Base-by-base conservation (phyloP, 2,888 invertebrate genomes). In the Hypomecis punctinalis region DNA sequence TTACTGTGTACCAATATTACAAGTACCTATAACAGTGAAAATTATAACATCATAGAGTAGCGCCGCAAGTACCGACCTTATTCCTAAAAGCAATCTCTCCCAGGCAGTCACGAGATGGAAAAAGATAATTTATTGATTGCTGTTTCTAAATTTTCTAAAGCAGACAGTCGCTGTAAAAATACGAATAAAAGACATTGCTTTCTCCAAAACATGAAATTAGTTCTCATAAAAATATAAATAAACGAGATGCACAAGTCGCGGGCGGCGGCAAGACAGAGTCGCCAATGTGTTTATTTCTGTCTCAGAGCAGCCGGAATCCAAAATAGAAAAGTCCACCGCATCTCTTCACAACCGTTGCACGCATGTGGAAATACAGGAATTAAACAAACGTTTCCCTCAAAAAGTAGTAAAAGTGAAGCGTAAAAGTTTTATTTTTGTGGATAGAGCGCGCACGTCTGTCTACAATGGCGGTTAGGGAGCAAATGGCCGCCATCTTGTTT, bases 281-380 rank as follows among this genome's bases (percentile, higher is more conserved):
- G 82, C 82, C 83, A 76, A 75, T 70, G 86, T 86, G 88, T 89
- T 91, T 93, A 93, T 93, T 93, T 93, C 84, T 72, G 92, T 89
- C 83, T 76, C 66, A 74, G 79, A 83, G 83, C 79, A 81, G 81
- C 82, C 81, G 66, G 83, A 80, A 80, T 85, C 89, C 82, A 80
- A 93, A 93, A 93, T 93, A 93, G 92, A 91, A 91, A 90, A 91
- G 89, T 89, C 88, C 84, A 85, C 82, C 77, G 82, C 82, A 83
- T 85, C 86, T 82, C 85, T 74, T 79, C 87, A 76, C 66, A 78
- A 80, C 76, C 78, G 83, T 70, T 80, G 86, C 87, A 89, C 91
- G 91, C 85, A 84, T 81, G 82, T 79, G 78, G 77, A 81, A 79
- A 73, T 56, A 63, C 60, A 67, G 66, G 39, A 77, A 70, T 73